These are phyloP conservation scores for Clarias fuscus DNA, from an alignment of 2,797 vertebrate species.

Conservation along the genomic window DNA sequence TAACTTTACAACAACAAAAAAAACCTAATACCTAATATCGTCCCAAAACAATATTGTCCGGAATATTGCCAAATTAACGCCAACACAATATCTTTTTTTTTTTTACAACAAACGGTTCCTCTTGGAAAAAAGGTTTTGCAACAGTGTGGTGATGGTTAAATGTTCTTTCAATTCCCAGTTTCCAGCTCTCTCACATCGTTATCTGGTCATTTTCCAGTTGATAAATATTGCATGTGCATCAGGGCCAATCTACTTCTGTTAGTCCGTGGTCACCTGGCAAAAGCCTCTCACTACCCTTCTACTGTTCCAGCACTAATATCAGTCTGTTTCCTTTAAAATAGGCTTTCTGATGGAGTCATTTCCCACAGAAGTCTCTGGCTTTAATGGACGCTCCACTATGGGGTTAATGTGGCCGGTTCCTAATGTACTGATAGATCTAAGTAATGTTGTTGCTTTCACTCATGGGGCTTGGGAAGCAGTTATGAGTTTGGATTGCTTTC, in stretches of 20 bases:
- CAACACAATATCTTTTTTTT: too few relatives aligned
- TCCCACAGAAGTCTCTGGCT: slow-evolving; percentile 59
- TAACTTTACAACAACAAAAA: too few relatives aligned
- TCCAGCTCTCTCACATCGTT: neutral
- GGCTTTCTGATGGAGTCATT: slow-evolving; percentile 51
- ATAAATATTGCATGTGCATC: neutral
- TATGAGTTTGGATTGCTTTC: slow-evolving; percentile 1
- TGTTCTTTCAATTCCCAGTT: neutral
- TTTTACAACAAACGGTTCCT: too few relatives aligned
- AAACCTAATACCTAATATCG: too few relatives aligned
- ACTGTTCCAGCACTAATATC: neutral
- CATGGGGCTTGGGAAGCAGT: neutral
- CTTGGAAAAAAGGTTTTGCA: neutral
- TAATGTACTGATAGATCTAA: slow-evolving; percentile 10
- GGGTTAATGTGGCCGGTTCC: neutral
- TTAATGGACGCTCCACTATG: neutral
- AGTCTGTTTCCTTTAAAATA: neutral
- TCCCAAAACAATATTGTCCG: too few relatives aligned
- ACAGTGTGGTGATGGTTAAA: too few relatives aligned
- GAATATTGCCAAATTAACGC: too few relatives aligned
- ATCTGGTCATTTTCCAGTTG: neutral
- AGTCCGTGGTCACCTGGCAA: neutral
- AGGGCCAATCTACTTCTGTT: neutral
- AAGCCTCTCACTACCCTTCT: neutral
- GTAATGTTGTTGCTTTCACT: neutral